These are phyloP conservation scores for Melieria omissa DNA, from an alignment of 2,888 invertebrate species.

Conservation along the genomic window DNA sequence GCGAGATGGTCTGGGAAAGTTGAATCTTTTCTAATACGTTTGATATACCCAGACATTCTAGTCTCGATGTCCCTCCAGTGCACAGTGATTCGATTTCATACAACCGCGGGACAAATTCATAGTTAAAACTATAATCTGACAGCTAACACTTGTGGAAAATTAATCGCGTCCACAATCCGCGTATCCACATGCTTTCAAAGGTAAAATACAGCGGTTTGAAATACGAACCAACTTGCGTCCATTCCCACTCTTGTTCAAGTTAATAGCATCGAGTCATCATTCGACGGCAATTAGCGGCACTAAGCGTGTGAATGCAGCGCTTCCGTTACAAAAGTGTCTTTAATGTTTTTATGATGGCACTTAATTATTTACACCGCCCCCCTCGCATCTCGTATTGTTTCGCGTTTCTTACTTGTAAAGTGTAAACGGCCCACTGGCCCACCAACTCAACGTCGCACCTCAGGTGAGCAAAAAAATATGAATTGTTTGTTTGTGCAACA, in stretches of 20 bases:
- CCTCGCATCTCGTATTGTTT: not conserved
- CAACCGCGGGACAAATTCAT: too few species aligned
- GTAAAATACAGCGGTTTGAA: too few species aligned
- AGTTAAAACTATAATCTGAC: too few species aligned
- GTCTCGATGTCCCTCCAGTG: too few species aligned
- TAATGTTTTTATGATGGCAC: conserved; percentile 33
- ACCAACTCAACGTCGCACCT: not conserved
- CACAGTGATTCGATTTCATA: too few species aligned
- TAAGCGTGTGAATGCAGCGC: conserved; percentile 24
- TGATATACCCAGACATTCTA: too few species aligned
- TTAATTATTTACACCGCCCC: conserved; percentile 24
- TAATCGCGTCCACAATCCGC: too few species aligned
- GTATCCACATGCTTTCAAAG: too few species aligned
- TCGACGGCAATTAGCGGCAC: conserved; percentile 14
- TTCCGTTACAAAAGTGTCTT: conserved; percentile 33
- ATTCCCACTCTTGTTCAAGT: not conserved
- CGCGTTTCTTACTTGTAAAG: not conserved
- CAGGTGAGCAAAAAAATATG: not conserved
- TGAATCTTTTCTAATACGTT: too few species aligned
- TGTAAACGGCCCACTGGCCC: not conserved
- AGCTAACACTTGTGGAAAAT: too few species aligned
- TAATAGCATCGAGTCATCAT: not conserved
- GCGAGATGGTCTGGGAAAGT: too few species aligned
- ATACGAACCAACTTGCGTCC: too few species aligned
- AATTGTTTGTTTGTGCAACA: not conserved